A percentile compares a stretch with the other conserved stretches of the same genome.
Evolutionary conservation across 2,888 invertebrate genomes (phyloP).

Genomic region (Eledona agricola): DNA sequence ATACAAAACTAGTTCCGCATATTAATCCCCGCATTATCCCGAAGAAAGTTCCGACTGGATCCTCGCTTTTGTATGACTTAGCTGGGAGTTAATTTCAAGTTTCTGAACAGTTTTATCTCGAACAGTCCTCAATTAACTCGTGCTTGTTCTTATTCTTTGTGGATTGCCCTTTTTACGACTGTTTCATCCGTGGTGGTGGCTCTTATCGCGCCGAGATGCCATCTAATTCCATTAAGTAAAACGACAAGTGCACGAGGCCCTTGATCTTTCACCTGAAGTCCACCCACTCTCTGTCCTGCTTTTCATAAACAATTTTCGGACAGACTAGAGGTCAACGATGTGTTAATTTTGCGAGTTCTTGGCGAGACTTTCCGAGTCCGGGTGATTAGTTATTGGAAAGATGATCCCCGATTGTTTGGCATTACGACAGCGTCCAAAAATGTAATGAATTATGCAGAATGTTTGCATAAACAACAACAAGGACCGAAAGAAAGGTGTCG

Average conservation of each 20-base stretch:
- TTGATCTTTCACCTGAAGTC: too few relatives aligned
- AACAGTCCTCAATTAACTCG: conserved; percentile 22
- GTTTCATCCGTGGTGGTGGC: conserved; percentile 25
- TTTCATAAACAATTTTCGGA: too few relatives aligned
- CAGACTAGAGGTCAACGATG: conserved; percentile 1
- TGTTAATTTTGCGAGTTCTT: too few relatives aligned
- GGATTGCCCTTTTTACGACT: conserved; percentile 25
- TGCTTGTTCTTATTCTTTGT: conserved; percentile 24
- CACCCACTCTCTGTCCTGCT: too few relatives aligned
- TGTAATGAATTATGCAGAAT: conserved; percentile 3
- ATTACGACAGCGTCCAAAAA: background rate
- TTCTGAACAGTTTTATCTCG: conserved; percentile 30
- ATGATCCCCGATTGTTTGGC: conserved; percentile 2
- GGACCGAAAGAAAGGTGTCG: too few relatives aligned
- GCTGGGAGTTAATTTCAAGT: conserved; percentile 29
- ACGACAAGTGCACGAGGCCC: conserved; percentile 13
- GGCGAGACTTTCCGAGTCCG: too few relatives aligned
- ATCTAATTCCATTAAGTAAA: conserved; percentile 24
- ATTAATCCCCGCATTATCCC: conserved; percentile 37
- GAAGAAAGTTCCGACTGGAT: conserved; percentile 32
- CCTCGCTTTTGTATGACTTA: conserved; percentile 35
- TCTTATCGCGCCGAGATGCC: conserved; percentile 14
- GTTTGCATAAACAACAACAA: too few relatives aligned
- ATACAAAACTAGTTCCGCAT: conserved; percentile 36
- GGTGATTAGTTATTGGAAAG: too few relatives aligned